phyloP scores from a whole-genome alignment of 2,113 vertebrate genomes.

The Brachypodius melanocephalos region DNA sequence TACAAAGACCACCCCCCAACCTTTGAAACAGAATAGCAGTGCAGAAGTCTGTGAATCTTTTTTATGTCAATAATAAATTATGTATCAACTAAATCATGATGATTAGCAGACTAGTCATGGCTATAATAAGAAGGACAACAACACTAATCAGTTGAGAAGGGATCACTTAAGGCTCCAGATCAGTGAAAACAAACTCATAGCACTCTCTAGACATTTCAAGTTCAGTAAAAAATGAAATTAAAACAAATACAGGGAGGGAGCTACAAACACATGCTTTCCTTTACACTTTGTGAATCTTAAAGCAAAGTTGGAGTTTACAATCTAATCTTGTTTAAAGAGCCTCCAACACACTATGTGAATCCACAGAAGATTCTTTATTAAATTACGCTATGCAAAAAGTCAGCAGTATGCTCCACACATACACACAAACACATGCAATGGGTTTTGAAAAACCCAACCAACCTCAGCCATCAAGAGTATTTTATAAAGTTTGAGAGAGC shows the following conservation, averaged over 20 bases:
- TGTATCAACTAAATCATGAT: neutral
- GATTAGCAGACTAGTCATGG: neutral
- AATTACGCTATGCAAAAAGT: neutral
- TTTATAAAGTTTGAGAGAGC: neutral
- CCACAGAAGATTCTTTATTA: neutral
- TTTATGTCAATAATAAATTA: neutral
- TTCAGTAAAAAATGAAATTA: neutral
- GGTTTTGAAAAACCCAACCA: neutral
- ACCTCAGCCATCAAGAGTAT: neutral
- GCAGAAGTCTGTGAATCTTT: neutral
- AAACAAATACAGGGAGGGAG: neutral
- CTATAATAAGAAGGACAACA: neutral
- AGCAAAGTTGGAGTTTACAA: neutral
- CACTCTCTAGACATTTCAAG: neutral
- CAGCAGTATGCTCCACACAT: neutral
- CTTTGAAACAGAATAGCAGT: neutral
- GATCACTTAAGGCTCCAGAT: neutral
- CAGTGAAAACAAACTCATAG: neutral
- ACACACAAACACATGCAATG: neutral
- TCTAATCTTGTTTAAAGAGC: neutral
- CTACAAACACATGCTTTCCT: rapidly evolving
- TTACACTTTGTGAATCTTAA: neutral
- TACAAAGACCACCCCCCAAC: neutral
- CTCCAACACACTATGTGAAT: neutral
- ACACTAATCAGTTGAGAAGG: neutral